phyloP scores from a whole-genome alignment of 92 coral and sea anemone genomes.

The Epizoanthus fatuus region DNA sequence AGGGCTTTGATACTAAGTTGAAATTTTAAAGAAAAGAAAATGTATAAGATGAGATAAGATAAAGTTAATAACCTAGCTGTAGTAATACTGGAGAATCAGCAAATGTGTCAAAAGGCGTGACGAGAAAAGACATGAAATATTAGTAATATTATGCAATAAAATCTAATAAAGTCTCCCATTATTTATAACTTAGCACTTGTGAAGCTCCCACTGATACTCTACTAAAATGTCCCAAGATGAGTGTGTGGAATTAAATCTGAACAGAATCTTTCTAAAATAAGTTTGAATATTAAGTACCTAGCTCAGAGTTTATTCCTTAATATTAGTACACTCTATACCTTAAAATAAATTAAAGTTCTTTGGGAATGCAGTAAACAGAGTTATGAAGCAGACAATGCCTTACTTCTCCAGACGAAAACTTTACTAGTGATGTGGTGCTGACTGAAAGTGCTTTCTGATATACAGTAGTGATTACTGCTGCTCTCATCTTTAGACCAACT shows the following conservation, averaged over 20 bases:
- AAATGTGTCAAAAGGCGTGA: too few species aligned
- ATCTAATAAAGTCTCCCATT: too few species aligned
- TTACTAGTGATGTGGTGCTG: constrained; percentile 78
- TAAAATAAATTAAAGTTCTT: neutral
- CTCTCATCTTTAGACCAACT: constrained; percentile 95
- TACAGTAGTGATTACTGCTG: constrained; percentile 92
- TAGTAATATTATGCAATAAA: too few species aligned
- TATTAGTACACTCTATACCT: neutral
- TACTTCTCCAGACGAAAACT: constrained; percentile 98
- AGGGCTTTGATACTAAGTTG: too few species aligned
- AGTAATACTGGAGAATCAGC: too few species aligned
- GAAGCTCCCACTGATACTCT: too few species aligned
- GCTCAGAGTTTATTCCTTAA: neutral
- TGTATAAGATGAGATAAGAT: too few species aligned
- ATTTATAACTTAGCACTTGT: too few species aligned
- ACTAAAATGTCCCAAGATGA: neutral
- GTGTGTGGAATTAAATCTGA: neutral
- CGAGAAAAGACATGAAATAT: too few species aligned
- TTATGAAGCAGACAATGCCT: neutral
- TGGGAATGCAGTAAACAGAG: neutral
- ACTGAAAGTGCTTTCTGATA: constrained; percentile 91
- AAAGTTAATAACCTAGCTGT: too few species aligned
- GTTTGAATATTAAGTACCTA: too few species aligned
- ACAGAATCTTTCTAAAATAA: neutral
- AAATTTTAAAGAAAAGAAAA: too few species aligned